Evolutionary conservation across 2,113 vertebrate genomes (phyloP).

Genomic region (Cariama cristata): DNA sequence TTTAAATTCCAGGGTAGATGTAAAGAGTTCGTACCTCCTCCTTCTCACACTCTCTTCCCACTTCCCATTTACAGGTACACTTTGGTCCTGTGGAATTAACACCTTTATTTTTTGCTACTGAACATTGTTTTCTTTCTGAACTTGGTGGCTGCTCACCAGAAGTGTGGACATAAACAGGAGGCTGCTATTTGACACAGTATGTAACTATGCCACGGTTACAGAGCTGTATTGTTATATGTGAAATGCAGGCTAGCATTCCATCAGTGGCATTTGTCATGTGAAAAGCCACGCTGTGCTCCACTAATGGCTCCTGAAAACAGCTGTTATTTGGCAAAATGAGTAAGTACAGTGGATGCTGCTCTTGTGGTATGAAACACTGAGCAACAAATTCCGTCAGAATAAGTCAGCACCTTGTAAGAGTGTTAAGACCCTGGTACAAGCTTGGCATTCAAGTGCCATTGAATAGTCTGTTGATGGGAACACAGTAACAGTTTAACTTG

Average conservation of each 20-base stretch:
- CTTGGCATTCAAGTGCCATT: conserved; percentile 45
- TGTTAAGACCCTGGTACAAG: conserved; percentile 46
- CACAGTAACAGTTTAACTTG: conserved; percentile 39
- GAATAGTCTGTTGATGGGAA: conserved; percentile 38
- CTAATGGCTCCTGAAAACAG: conserved; percentile 16
- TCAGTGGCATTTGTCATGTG: not conserved
- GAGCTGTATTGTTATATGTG: not conserved
- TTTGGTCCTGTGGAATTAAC: not conserved
- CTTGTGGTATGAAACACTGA: not conserved
- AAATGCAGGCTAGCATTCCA: not conserved
- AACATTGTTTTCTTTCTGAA: conserved; percentile 1
- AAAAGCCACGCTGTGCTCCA: not conserved
- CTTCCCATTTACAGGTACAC: conserved; percentile 38
- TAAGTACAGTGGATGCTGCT: not conserved
- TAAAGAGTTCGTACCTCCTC: not conserved
- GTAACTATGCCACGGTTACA: not conserved
- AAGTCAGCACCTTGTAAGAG: conserved; percentile 47
- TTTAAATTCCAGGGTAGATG: not conserved
- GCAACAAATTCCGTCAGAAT: not conserved
- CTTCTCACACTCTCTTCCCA: conserved; percentile 24
- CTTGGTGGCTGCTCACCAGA: not conserved
- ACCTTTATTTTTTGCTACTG: conserved; percentile 30
- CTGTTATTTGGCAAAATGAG: not conserved
- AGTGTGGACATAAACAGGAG: conserved; percentile 12
- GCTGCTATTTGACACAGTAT: not conserved